phyloP scores from a whole-genome alignment of 2,113 vertebrate genomes.

The Gymnarchus niloticus region DNA sequence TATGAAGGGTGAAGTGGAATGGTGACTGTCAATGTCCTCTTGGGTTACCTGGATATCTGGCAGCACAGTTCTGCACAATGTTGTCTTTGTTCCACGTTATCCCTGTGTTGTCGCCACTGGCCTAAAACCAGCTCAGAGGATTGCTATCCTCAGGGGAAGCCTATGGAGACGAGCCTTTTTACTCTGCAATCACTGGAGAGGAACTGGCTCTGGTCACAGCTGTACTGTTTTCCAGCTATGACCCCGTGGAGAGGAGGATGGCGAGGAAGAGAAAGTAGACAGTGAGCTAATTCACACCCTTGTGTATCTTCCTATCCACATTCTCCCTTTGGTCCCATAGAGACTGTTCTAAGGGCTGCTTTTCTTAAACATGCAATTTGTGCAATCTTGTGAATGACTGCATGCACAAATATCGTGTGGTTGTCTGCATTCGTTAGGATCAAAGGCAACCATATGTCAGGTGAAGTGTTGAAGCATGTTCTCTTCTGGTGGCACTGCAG shows the following conservation, averaged over 20 bases:
- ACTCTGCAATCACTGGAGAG: not conserved
- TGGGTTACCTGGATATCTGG: not conserved
- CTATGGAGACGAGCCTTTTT: not conserved
- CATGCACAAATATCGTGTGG: too few species aligned
- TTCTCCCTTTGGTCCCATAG: not conserved
- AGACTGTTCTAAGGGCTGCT: not conserved
- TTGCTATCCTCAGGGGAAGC: not conserved
- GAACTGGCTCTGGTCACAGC: not conserved
- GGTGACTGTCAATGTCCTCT: not conserved
- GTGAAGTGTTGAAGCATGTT: not conserved
- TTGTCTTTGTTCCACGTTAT: conserved; percentile 13
- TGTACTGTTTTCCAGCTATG: not conserved
- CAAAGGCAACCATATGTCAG: not conserved
- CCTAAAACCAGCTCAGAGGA: not conserved
- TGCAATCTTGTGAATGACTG: not conserved
- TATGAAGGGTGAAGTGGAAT: not conserved
- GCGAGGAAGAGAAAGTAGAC: not conserved
- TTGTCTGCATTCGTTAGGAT: not conserved
- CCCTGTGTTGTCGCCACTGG: not conserved
- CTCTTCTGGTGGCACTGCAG: not conserved
- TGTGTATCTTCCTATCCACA: not conserved
- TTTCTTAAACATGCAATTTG: not conserved
- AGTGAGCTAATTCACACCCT: not conserved
- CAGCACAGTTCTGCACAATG: not conserved
- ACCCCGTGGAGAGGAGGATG: not conserved